Evolutionary conservation across 2,797 vertebrate species (phyloP), one percentile per base, ranked within the genome.

Genomic region (Phrynocephalus forsythii): DNA sequence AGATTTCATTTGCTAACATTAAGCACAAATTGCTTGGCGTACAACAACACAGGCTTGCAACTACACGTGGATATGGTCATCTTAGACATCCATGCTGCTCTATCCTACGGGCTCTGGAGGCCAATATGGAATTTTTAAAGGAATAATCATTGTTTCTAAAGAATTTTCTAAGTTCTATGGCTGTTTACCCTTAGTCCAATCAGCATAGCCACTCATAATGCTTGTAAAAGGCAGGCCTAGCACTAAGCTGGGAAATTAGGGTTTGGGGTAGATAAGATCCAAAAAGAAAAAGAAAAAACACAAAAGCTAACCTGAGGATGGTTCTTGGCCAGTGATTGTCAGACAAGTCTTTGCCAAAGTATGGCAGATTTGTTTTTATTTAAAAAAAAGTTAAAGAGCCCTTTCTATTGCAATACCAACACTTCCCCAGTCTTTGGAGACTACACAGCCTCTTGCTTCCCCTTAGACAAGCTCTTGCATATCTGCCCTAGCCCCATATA

Each of bases 261-360:
- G 68, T 85, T n/a, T 60, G 0, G 0, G 30, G 60, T 60, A 80
- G 82, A 68, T 48, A 78, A 73, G 30, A 33, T 77, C 30, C 79
- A 75, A 84, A 73, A n/a, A 18, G 60, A 20, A 63, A 63, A 15
- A 60, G 15, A 75, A 75, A 85, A 30, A 5, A 72, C 88, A 85
- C 33, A 81, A 88, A 85, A 87, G 82, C 52, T 82, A 87, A 87
- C 89, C 86, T 85, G 87, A 86, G 83, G 86, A 82, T 83, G 79
- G 38, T 79, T 84, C 83, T 88, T 72, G 83, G 89, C 72, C 81
- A 88, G 86, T 88, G 86, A 90, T 82, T 90, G 89, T 87, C 79
- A 90, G 86, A 88, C 78, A n/a, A 83, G 33, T 6, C 60, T 88
- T 85, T 83, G 86, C 83, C 86, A 90, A 83, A 80, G 77, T 82